Evolutionary conservation across 2,797 vertebrate genomes (phyloP).

Genomic region (Pteropus rufus): DNA sequence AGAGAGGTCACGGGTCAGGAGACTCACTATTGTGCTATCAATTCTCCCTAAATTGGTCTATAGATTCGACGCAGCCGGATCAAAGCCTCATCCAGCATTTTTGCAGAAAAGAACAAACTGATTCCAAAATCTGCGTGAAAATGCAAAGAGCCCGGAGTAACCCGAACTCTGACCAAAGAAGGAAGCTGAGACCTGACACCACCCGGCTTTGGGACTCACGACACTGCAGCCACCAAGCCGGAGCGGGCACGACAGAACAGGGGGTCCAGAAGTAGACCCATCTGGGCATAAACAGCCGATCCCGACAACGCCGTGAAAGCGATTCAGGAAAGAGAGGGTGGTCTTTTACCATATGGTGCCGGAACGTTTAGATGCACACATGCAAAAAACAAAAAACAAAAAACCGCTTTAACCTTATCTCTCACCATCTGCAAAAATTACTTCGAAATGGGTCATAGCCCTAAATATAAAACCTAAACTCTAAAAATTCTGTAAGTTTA

Average conservation of each 20-base stretch:
- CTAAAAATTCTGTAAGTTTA: background rate
- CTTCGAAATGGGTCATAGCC: background rate
- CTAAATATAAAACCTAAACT: background rate
- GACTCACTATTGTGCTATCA: accelerated
- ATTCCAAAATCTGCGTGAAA: background rate
- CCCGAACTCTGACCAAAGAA: background rate
- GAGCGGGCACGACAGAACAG: accelerated
- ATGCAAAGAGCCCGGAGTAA: background rate
- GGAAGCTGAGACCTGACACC: accelerated
- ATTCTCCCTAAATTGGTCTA: background rate
- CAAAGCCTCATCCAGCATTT: background rate
- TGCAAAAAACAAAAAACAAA: background rate
- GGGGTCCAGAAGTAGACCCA: background rate
- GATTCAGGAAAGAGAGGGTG: background rate
- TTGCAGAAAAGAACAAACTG: background rate
- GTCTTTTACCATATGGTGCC: background rate
- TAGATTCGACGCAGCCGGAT: accelerated
- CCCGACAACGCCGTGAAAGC: background rate
- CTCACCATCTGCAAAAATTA: background rate
- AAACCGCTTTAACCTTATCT: background rate
- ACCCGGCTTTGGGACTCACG: accelerated
- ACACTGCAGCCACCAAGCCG: accelerated
- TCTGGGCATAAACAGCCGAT: background rate
- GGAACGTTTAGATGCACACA: background rate
- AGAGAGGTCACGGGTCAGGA: accelerated